Base-by-base conservation (phyloP, 2,888 invertebrate genomes). In the Cenopis cana region DNA sequence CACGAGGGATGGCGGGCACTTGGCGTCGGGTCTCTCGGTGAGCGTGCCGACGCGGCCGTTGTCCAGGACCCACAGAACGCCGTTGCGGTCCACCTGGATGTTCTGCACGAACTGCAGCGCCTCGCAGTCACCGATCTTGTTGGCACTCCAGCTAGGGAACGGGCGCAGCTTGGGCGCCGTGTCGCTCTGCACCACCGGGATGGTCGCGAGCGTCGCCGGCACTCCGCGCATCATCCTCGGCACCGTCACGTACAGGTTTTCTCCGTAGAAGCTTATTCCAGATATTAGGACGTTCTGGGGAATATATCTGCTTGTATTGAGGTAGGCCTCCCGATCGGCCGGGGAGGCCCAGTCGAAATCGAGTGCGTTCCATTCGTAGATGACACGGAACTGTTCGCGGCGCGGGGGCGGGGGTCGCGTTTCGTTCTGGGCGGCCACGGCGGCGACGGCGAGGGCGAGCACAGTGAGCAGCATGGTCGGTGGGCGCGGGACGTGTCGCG, bases 91-190 rank as follows among this genome's bases (percentile, higher is more conserved):
- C 59, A 97, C 95, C 82, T 97, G 96, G 76, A 97, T 90, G 77
- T 95, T 95, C 84, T 96, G 96, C 29, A 97, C 96, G 80, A 95
- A 96, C 83, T 97, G 97, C 73, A 97, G 89, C 0, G 95, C 94
- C 17, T 89, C 85, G 85, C 97, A 97, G 80, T 96, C 95, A 0
- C 95, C 96, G 57, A 95, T 74, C 18, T 88, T 86, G 81, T 97
- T 96, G 90, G 95, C 94, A 24, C 91, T 94, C 96, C 96, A 97
- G 74, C 93, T 95, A 73, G 97, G 97, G 84, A 95, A 97, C 3
- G 97, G 96, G 67, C 94, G 93, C 57, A 97, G 85, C 54, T 91
- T 88, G 18, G 95, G 95, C 66, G 94, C 89, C n/a, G 94, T 94
- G 76, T 90, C 92, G 77, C 87, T 89, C 75, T 88, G 87, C 74